phyloP scores from a whole-genome alignment of 1,140 invertebrate species.

The Sminthurides bifidus region DNA sequence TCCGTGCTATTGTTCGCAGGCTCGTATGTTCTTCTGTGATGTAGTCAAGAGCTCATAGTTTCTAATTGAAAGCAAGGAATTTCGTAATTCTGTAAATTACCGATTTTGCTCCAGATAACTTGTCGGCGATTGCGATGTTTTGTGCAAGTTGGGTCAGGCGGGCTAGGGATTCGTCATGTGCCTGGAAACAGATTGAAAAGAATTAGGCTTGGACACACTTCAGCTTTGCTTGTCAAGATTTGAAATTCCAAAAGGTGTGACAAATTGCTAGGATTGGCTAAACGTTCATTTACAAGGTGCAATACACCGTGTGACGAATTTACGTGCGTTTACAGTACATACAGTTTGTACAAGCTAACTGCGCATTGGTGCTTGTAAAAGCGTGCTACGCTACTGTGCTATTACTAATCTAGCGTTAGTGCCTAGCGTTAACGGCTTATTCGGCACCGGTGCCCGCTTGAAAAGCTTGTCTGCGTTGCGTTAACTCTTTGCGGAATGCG shows the following conservation, averaged over 20 bases:
- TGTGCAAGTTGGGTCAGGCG: conserved; percentile 18
- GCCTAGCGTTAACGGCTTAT: neutral
- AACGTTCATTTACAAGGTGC: neutral
- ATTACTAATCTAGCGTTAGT: neutral
- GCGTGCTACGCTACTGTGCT: neutral
- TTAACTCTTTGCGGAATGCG: neutral
- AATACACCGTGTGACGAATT: neutral
- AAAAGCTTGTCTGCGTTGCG: neutral
- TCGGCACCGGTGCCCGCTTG: too few relatives aligned
- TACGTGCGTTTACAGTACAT: neutral
- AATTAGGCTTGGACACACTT: neutral
- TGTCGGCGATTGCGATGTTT: conserved; percentile 18
- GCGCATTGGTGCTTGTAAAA: too few relatives aligned
- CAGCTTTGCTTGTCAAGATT: neutral
- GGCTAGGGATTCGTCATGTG: conserved; percentile 20
- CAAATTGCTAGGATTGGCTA: neutral
- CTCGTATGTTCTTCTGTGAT: too few relatives aligned
- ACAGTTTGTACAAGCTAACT: neutral
- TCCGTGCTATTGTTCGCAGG: conserved; percentile 14
- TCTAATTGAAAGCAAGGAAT: too few relatives aligned
- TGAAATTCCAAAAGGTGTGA: neutral
- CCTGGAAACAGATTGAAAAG: conserved; percentile 11
- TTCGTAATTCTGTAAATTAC: too few relatives aligned
- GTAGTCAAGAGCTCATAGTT: too few relatives aligned
- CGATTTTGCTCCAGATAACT: too few relatives aligned